Conservation (phyloP, 2,113 vertebrate species). For the Vidua chalybeata region DNA sequence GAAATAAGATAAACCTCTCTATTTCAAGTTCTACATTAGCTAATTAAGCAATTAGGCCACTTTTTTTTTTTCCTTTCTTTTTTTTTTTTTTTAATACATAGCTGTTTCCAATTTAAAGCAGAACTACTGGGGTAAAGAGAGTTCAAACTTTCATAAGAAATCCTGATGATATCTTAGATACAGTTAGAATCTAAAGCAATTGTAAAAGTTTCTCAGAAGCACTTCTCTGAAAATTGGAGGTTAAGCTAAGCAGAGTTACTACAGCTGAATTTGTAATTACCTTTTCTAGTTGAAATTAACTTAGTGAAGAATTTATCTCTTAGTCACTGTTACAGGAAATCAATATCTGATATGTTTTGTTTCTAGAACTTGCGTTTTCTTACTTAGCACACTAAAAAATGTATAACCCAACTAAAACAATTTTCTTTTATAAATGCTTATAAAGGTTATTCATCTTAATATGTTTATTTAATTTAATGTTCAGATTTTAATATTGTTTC, state of each 20-base stretch:
- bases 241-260: not conserved
- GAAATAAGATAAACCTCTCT: not conserved
- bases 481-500: not conserved
- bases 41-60: not conserved
- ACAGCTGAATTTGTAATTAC: not conserved
- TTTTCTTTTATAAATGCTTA: not conserved
- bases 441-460: not conserved
- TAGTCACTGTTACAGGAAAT: not conserved
- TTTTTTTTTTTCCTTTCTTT: not conserved
- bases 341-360: not conserved
- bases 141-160: not conserved
- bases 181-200: not conserved
- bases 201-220: not conserved
- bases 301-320: not conserved
- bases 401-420: not conserved
- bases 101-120: not conserved
- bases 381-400: not conserved
- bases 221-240: not conserved
- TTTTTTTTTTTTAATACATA: not conserved
- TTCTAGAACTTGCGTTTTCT: constrained; percentile 14
- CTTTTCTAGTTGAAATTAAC: not conserved
- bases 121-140: not conserved
- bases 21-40: not conserved
- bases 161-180: not conserved
- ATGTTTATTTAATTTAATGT: not conserved